These are phyloP conservation scores for Agraylea sexmaculata DNA, from an alignment of 1,140 invertebrate species.

Conservation along the genomic window DNA sequence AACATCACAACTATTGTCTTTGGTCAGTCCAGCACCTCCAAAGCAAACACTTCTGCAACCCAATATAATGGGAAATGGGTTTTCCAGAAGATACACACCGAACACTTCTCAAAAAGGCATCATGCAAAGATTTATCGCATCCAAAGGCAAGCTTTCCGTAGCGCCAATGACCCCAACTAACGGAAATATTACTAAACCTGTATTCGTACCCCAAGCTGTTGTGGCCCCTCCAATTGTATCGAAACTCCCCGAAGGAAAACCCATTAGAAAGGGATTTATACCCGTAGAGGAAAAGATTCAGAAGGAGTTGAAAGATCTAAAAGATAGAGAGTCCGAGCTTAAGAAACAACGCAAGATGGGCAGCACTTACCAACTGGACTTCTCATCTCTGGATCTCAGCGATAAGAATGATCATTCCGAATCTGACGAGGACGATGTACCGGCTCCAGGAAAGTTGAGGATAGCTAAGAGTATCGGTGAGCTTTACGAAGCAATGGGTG, in stretches of 20 bases:
- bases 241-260: slow-evolving; percentile 42
- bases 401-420: slow-evolving; percentile 37
- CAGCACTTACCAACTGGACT: slow-evolving; percentile 34
- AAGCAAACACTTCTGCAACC: slow-evolving; percentile 19
- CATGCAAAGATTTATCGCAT: slow-evolving; percentile 66
- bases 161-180: slow-evolving; percentile 26
- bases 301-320: slow-evolving; percentile 62
- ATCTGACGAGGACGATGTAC: slow-evolving; percentile 44
- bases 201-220: slow-evolving; percentile 23
- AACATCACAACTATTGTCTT: slow-evolving; percentile 42
- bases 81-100: slow-evolving; percentile 44
- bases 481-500: slow-evolving; percentile 36
- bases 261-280: slow-evolving; percentile 49
- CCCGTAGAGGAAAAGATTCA: slow-evolving; percentile 69
- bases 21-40: slow-evolving; percentile 28
- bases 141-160: slow-evolving; percentile 49
- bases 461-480: slow-evolving; percentile 46
- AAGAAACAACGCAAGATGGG: slow-evolving; percentile 46
- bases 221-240: slow-evolving; percentile 33
- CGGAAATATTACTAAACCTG: slow-evolving; percentile 22
- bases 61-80: slow-evolving; percentile 29
- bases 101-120: slow-evolving; percentile 51
- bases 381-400: slow-evolving; percentile 29
- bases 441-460: slow-evolving; percentile 41
- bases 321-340: slow-evolving; percentile 58